Percentiles rank a stretch among this genome's conserved stretches.
phyloP scores from a whole-genome alignment of 2,797 vertebrate genomes.

The Scomberomorus guttatus region DNA sequence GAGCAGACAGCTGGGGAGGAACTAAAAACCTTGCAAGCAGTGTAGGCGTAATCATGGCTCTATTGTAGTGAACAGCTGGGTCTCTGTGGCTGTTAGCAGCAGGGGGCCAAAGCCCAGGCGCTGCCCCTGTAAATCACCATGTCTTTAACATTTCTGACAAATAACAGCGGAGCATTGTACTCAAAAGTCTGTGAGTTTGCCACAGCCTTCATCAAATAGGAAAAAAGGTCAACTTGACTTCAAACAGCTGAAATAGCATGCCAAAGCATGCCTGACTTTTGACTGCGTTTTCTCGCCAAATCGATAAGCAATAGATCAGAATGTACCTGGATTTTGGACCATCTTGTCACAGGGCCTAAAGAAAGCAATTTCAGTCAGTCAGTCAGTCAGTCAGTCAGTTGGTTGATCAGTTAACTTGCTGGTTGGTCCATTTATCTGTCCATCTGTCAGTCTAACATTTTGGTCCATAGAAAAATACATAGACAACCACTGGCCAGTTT shows the following conservation, averaged over 20 bases:
- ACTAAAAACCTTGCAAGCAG: constrained; percentile 63
- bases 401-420: background rate
- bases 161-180: constrained; percentile 58
- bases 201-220: constrained; percentile 39
- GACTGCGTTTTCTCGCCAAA: background rate
- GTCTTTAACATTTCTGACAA: constrained; percentile 77
- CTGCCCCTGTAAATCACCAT: constrained; percentile 75
- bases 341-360: too few species aligned
- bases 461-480: too few species aligned
- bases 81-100: constrained; percentile 70
- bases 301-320: background rate
- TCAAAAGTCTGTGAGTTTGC: constrained; percentile 42
- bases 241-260: background rate
- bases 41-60: constrained; percentile 85
- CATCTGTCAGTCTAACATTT: background rate
- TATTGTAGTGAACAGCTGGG: constrained; percentile 85
- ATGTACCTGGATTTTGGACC: background rate
- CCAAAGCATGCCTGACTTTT: constrained; percentile 11
- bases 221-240: constrained; percentile 40
- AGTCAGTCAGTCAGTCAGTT: background rate
- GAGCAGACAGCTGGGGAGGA: constrained; percentile 69
- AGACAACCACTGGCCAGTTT: too few species aligned
- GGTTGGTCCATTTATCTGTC: background rate
- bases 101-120: constrained; percentile 46
- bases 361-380: background rate